phyloP scores from a whole-genome alignment of 2,888 invertebrate species.

The Zootermopsis nevadensis region DNA sequence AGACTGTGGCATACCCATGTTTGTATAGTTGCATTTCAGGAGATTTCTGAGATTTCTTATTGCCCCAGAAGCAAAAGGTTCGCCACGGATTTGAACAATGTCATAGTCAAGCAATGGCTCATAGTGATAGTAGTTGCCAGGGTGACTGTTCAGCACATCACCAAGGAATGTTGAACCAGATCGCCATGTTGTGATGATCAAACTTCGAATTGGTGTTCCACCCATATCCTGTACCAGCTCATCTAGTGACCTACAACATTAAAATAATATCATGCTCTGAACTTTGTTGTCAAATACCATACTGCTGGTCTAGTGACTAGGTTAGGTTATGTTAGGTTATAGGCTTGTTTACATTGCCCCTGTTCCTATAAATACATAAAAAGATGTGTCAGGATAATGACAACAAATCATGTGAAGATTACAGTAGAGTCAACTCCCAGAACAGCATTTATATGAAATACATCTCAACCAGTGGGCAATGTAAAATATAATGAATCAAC shows the following conservation, averaged over 20 bases:
- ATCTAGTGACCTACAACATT: conserved; percentile 66
- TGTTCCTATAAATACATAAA: too few relatives aligned
- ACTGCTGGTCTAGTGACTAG: too few relatives aligned
- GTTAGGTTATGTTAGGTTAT: too few relatives aligned
- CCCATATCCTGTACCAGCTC: conserved; percentile 77
- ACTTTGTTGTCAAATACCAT: too few relatives aligned
- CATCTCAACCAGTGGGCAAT: too few relatives aligned
- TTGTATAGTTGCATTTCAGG: conserved; percentile 80
- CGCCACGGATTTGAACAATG: conserved; percentile 83
- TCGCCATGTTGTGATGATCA: conserved; percentile 90
- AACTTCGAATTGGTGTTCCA: conserved; percentile 79
- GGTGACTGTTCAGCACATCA: conserved; percentile 84
- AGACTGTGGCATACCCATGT: conserved; percentile 66
- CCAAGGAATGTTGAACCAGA: conserved; percentile 92
- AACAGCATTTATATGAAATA: too few relatives aligned
- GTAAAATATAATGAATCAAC: too few relatives aligned
- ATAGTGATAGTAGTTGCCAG: conserved; percentile 90
- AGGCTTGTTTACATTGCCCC: too few relatives aligned
- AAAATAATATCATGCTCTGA: too few relatives aligned
- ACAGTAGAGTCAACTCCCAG: too few relatives aligned
- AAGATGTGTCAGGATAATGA: too few relatives aligned
- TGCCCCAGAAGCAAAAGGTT: conserved; percentile 76
- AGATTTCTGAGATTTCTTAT: conserved; percentile 76
- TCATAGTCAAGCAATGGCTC: conserved; percentile 87
- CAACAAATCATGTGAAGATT: too few relatives aligned